phyloP scores from a whole-genome alignment of 2,797 vertebrate species.

The Smutsia gigantea region DNA sequence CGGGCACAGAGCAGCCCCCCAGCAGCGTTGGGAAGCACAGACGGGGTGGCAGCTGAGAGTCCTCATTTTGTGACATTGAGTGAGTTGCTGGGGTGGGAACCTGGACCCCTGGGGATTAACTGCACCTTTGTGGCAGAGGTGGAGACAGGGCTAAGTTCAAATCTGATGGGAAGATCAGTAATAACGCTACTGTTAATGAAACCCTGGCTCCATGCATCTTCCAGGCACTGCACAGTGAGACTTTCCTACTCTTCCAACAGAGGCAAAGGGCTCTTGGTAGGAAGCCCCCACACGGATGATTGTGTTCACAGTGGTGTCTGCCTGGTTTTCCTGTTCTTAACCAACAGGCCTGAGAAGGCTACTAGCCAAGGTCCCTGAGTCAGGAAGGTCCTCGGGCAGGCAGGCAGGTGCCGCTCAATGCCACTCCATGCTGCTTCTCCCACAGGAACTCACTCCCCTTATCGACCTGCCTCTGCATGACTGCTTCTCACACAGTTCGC shows the following conservation, averaged over 20 bases:
- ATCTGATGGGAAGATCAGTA: background rate
- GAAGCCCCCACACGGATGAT: background rate
- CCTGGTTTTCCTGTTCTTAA: background rate
- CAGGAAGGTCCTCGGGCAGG: background rate
- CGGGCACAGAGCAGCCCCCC: fast-evolving
- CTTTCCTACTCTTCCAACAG: background rate
- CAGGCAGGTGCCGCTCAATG: background rate
- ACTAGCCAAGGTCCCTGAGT: background rate
- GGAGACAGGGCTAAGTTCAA: background rate
- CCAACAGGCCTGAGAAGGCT: background rate
- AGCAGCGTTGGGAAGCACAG: no score
- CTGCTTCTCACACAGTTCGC: background rate
- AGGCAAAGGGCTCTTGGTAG: background rate
- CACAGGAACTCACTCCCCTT: background rate
- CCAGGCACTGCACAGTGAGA: fast-evolving
- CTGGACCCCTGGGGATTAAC: background rate
- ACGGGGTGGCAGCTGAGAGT: fast-evolving
- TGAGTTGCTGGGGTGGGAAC: background rate
- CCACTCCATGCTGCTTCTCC: fast-evolving
- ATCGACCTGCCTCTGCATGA: background rate
- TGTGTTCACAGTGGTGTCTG: background rate
- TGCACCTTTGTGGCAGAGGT: background rate
- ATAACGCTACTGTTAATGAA: background rate
- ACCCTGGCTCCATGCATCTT: fast-evolving
- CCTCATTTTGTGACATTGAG: background rate